A percentile compares a stretch with the other conserved stretches of the same genome.
Conservation (phyloP, 1,140 invertebrate species). For the Bombus terrestris region DNA sequence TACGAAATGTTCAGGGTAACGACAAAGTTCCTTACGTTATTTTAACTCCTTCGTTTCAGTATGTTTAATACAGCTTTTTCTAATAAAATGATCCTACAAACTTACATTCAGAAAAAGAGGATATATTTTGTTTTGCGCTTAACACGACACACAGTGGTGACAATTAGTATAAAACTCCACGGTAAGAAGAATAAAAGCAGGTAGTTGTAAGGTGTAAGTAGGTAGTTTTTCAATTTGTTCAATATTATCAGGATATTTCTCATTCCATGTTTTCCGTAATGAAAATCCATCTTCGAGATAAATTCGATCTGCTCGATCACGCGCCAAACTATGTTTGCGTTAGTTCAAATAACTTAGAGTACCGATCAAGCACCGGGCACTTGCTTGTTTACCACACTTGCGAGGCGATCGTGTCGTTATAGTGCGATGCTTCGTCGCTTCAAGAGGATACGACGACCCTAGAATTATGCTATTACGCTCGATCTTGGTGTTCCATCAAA, state of each 20-base stretch:
- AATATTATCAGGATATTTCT: neutral
- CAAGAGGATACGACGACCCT: conserved; percentile 18
- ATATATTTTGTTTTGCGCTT: too few species aligned
- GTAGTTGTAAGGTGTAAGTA: too few species aligned
- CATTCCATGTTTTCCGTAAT: neutral
- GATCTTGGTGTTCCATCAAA: conserved; percentile 26
- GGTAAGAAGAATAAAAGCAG: too few species aligned
- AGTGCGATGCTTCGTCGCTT: neutral
- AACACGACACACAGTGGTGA: too few species aligned
- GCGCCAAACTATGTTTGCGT: neutral
- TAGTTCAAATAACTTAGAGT: conserved; percentile 7
- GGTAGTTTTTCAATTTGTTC: neutral
- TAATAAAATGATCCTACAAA: too few species aligned
- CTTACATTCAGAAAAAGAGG: too few species aligned
- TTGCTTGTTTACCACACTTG: conserved; percentile 37
- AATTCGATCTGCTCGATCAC: conserved; percentile 2
- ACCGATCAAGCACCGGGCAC: neutral
- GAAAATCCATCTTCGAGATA: neutral
- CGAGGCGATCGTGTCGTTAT: conserved; percentile 30
- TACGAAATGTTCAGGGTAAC: neutral
- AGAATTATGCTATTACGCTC: conserved; percentile 37
- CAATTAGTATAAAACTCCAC: too few species aligned
- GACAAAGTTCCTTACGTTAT: neutral
- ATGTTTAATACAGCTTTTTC: too few species aligned
- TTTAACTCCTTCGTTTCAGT: too few species aligned